Base-by-base conservation (phyloP, 2,888 invertebrate species). In the Drosophila rubida region DNA sequence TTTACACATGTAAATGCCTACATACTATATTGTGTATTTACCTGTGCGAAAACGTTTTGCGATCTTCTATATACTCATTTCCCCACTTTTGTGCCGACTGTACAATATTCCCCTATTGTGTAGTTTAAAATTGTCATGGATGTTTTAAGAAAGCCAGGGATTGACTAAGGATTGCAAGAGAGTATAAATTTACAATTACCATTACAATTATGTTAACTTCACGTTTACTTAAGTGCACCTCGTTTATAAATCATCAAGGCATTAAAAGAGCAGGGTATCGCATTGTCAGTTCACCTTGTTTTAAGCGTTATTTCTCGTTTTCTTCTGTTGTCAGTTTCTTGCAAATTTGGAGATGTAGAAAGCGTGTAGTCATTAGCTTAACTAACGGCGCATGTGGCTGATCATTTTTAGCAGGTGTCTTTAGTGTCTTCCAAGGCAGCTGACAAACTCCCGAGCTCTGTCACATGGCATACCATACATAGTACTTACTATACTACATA, bases 361-460 rank as follows among this genome's bases (percentile, higher is more conserved):
- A 85, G 82, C 80, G 82, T 79, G 63, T 70, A 73, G 68, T 77
- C 70, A 77, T 82, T 77, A 77, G 80, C 53, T 55, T 57, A 76
- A 80, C 84, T 68, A 80, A 64, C 78, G 58, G 67, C 68, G 57
- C 84, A 83, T 80, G 73, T 44, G 64, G 60, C 2, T 37, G 35
- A 55, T 53, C 53, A 61, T 58, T 69, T 74, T 68, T 5, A 53
- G 41, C 51, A 13, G 57, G 60, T 55, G 61, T 66, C 62, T 70
- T 59, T 48, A 66, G 37, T 45, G 41, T 49, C 65, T 65, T 41
- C n/a, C 4, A 11, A 63, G 62, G 50, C 75, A 77, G 79, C 69
- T 79, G 82, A 79, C 77, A 61, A 62, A 19, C 30, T 49, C 55
- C 42, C 32, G 9, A 45, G 45, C 58, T 35, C 35, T 70, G 82